These are phyloP conservation scores for Xenotilapia leptura DNA, from an alignment of 2,113 vertebrate species.

Conservation along the genomic window DNA sequence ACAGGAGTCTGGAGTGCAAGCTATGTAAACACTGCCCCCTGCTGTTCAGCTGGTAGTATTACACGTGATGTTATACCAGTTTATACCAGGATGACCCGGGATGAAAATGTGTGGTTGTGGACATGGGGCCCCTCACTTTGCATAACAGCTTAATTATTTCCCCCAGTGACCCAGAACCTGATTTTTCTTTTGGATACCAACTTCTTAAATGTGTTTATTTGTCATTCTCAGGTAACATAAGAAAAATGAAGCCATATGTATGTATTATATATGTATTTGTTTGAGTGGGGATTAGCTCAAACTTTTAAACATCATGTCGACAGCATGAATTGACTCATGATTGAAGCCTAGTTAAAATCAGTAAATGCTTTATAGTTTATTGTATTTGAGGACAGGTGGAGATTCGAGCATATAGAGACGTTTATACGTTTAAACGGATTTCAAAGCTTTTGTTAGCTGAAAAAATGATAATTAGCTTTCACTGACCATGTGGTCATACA, in stretches of 20 bases:
- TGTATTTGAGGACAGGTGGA: background rate
- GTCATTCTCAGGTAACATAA: background rate
- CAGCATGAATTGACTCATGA: background rate
- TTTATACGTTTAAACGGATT: rapidly evolving
- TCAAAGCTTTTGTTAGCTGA: background rate
- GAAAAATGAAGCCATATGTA: rapidly evolving
- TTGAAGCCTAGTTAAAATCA: background rate
- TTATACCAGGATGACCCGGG: rapidly evolving
- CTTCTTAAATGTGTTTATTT: background rate
- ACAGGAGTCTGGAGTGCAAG: background rate
- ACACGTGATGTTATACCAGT: background rate
- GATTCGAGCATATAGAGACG: rapidly evolving
- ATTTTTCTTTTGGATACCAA: background rate
- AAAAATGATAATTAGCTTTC: background rate
- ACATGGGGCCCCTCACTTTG: background rate
- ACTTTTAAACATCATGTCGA: rapidly evolving
- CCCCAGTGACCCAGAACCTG: background rate
- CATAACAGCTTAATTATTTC: background rate
- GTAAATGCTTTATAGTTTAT: rapidly evolving
- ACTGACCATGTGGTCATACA: background rate
- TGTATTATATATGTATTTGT: rapidly evolving
- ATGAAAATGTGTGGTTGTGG: background rate
- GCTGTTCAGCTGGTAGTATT: background rate
- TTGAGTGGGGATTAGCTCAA: background rate
- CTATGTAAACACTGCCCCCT: background rate